A percentile compares a stretch with the other conserved stretches of the same genome.
Evolutionary conservation across 2,888 invertebrate genomes (phyloP).

Genomic region (Crocallis elinguaria): DNA sequence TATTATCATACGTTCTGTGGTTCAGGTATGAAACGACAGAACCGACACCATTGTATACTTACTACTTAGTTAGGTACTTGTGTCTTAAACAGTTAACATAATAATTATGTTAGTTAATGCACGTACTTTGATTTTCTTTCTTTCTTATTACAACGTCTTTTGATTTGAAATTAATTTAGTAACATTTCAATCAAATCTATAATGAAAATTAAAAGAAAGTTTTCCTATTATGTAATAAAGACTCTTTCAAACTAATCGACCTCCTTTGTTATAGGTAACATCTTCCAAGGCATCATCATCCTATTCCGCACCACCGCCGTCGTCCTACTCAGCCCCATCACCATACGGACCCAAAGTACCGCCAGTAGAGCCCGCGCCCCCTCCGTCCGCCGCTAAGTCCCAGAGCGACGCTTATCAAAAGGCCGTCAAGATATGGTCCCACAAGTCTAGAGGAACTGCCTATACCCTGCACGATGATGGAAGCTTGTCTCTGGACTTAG

Average conservation of each 20-base stretch:
- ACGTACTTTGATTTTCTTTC: too few relatives aligned
- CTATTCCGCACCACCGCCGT: neutral
- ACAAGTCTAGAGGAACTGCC: constrained; percentile 71
- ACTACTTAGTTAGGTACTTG: too few relatives aligned
- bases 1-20: too few relatives aligned
- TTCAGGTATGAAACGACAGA: too few relatives aligned
- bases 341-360: constrained; percentile 41
- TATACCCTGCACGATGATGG: constrained; percentile 76
- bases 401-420: constrained; percentile 78
- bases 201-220: too few relatives aligned
- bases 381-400: constrained; percentile 55
- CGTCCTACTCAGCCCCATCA: constrained; percentile 39
- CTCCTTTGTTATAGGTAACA: constrained; percentile 59
- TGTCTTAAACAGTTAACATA: too few relatives aligned
- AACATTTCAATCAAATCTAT: too few relatives aligned
- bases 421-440: constrained; percentile 74
- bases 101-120: too few relatives aligned
- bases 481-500: constrained; percentile 64
- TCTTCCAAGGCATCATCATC: constrained; percentile 19
- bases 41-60: too few relatives aligned
- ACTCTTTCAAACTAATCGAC: neutral
- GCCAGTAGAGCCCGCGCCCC: constrained; percentile 62
- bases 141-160: too few relatives aligned
- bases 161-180: too few relatives aligned
- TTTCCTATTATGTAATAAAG: neutral